These are phyloP conservation scores for Agrotis puta DNA, from an alignment of 2,888 invertebrate genomes.

Conservation along the genomic window DNA sequence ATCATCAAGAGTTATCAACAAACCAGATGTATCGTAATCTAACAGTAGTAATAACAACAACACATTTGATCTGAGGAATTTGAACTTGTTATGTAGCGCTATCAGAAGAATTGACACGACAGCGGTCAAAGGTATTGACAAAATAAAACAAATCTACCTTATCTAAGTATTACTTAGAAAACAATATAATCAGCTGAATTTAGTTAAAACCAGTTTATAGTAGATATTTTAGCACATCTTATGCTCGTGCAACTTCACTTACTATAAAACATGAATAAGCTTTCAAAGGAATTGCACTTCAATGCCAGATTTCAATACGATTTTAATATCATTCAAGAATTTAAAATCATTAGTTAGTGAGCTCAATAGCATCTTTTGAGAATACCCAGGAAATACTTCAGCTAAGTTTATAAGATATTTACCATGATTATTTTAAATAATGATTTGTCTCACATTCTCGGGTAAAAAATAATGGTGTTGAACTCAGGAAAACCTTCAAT, in stretches of 20 bases:
- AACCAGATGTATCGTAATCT: conserved; percentile 40
- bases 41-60: conserved; percentile 42
- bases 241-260: conserved; percentile 9
- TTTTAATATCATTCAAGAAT: conserved; percentile 69
- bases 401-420: too few species aligned
- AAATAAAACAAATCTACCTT: conserved; percentile 20
- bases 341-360: conserved; percentile 76
- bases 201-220: conserved; percentile 27
- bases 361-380: conserved; percentile 32
- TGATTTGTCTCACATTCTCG: too few species aligned
- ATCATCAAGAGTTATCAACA: conserved; percentile 36
- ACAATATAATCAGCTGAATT: conserved; percentile 1
- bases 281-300: conserved; percentile 43
- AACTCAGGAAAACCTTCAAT: too few species aligned
- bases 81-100: conserved; percentile 32
- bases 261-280: conserved; percentile 12
- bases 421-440: too few species aligned
- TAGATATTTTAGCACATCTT: conserved; percentile 5
- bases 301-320: conserved; percentile 64
- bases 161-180: conserved; percentile 17
- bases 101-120: conserved; percentile 17
- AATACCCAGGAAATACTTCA: too few species aligned
- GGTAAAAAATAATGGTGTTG: too few species aligned
- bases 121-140: conserved; percentile 13
- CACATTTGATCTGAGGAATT: conserved; percentile 43